These are phyloP conservation scores for Brachyistius frenatus DNA, from an alignment of 2,113 vertebrate genomes.

Conservation along the genomic window DNA sequence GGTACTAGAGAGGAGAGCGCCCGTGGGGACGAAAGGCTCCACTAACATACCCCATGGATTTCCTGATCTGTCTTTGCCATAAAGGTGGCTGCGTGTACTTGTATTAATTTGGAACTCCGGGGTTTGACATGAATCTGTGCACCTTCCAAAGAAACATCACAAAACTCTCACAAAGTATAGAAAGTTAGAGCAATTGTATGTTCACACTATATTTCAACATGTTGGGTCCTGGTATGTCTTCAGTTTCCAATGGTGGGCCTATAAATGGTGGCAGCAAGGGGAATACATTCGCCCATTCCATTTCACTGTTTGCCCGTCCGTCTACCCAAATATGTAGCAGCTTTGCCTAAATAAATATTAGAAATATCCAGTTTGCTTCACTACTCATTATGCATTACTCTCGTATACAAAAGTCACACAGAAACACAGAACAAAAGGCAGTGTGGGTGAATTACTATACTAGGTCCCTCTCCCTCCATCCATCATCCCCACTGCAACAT, in stretches of 20 bases:
- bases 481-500: not conserved
- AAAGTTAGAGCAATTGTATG: not conserved
- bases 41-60: constrained; percentile 44
- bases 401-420: not conserved
- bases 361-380: not conserved
- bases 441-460: not conserved
- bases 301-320: not conserved
- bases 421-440: not conserved
- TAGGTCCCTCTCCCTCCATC: not conserved
- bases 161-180: constrained; percentile 18
- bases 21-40: constrained; percentile 49
- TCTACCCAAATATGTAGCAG: constrained; percentile 13
- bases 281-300: not conserved
- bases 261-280: not conserved
- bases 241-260: not conserved
- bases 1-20: constrained; percentile 50
- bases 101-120: constrained; percentile 37
- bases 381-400: not conserved
- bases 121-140: constrained; percentile 39
- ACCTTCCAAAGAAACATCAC: constrained; percentile 6
- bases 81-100: constrained; percentile 27
- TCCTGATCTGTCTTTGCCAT: constrained; percentile 47
- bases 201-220: constrained; percentile 9
- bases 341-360: constrained; percentile 13
- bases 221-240: not conserved